Conservation (phyloP, 2,797 vertebrate genomes). For the Sebastes kiyomatsui region DNA sequence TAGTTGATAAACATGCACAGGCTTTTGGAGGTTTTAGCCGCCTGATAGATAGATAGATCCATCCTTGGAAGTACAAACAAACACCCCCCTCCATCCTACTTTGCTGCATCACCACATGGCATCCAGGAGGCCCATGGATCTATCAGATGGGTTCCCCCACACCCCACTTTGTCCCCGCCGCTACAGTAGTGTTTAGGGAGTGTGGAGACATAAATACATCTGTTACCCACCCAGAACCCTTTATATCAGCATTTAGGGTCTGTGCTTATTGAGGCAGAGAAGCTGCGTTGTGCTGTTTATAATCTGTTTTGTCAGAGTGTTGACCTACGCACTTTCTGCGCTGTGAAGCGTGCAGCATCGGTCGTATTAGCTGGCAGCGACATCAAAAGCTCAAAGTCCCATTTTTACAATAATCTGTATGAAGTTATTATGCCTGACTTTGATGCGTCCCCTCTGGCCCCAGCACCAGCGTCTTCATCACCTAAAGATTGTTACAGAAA, state of each 20-base stretch:
- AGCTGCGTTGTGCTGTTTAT: neutral
- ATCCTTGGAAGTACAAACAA: neutral
- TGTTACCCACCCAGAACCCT: constrained; percentile 24
- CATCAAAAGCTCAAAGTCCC: neutral
- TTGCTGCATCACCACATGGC: constrained; percentile 26
- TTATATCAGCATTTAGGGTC: neutral
- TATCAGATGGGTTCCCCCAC: constrained; percentile 34
- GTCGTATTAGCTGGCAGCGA: neutral
- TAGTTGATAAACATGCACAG: constrained; percentile 26
- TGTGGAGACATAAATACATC: constrained; percentile 23
- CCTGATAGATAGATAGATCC: constrained; percentile 18
- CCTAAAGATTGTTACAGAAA: neutral
- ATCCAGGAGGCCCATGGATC: constrained; percentile 18
- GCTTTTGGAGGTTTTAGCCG: neutral
- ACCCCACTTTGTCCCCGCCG: constrained; percentile 8
- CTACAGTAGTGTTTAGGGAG: constrained; percentile 13
- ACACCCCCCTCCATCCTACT: neutral
- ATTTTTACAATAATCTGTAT: neutral
- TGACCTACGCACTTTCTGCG: neutral
- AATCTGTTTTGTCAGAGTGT: neutral
- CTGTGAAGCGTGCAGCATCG: neutral
- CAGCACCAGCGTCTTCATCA: neutral
- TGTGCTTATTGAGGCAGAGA: neutral
- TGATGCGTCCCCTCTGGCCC: constrained; percentile 18
- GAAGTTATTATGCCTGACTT: constrained; percentile 3